Conservation (phyloP, 2,113 vertebrate genomes). For the Gymnocephalus cernua region DNA sequence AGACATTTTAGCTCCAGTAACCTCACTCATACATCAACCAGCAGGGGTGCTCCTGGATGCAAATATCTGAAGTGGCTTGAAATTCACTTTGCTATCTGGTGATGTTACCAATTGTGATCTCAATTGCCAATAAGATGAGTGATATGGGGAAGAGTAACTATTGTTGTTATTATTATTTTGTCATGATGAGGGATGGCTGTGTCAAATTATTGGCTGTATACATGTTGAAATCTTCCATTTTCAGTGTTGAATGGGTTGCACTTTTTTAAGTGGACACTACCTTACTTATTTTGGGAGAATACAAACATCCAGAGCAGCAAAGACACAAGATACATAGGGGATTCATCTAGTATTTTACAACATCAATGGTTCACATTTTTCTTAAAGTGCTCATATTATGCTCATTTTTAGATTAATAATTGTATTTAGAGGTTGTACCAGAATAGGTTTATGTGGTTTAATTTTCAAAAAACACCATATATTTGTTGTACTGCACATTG, state of each 20-base stretch:
- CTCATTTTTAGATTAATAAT: too few species aligned
- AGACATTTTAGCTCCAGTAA: conserved; percentile 51
- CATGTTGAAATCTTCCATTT: background rate
- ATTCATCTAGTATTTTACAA: background rate
- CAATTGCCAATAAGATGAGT: background rate
- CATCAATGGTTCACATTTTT: background rate
- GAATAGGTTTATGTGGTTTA: too few species aligned
- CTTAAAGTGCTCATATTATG: too few species aligned
- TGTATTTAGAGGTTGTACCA: too few species aligned
- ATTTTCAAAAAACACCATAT: too few species aligned
- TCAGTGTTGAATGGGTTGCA: background rate
- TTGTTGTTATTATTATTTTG: background rate
- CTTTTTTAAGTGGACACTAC: background rate
- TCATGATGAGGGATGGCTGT: background rate
- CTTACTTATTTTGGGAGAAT: background rate
- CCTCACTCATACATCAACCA: conserved; percentile 49
- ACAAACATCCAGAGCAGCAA: conserved; percentile 6
- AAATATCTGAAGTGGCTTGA: conserved; percentile 41
- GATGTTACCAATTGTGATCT: background rate
- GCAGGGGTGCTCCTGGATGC: conserved; percentile 20
- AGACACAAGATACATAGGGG: background rate
- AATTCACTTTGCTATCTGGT: conserved; percentile 32
- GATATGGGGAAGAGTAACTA: background rate
- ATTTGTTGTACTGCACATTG: too few species aligned
- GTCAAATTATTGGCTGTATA: background rate